Evolutionary conservation across 2,888 invertebrate species (phyloP).

Genomic region (Ectropis crepuscularia): DNA sequence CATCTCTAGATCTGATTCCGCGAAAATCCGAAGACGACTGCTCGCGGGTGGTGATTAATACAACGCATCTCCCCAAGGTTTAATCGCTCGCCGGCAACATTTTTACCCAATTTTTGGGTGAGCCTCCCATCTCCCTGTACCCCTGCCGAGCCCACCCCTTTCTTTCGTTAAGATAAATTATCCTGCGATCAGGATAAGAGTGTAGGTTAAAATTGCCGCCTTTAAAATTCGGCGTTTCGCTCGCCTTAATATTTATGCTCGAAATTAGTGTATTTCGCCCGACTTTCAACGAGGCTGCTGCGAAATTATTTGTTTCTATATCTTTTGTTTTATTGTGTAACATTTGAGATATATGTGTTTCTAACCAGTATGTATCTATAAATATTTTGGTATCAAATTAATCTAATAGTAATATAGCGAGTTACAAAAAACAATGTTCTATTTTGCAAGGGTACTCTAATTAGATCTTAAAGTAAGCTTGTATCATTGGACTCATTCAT

Average conservation of each 20-base stretch:
- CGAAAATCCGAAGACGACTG: conserved; percentile 78
- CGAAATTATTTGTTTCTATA: conserved; percentile 26
- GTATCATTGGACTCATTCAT: too few relatives aligned
- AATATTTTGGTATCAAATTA: background rate
- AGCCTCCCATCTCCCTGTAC: conserved; percentile 55
- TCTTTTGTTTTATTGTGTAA: conserved; percentile 19
- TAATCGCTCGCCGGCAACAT: conserved; percentile 84
- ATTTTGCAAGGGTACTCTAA: too few relatives aligned
- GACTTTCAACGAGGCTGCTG: conserved; percentile 49
- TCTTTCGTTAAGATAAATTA: conserved; percentile 85
- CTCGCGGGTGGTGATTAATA: conserved; percentile 83
- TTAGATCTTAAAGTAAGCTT: too few relatives aligned
- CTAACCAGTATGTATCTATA: background rate
- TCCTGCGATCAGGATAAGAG: conserved; percentile 84
- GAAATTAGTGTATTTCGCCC: conserved; percentile 62
- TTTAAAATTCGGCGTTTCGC: conserved; percentile 80
- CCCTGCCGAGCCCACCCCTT: conserved; percentile 75
- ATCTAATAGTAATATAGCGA: too few relatives aligned
- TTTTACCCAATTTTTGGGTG: conserved; percentile 84
- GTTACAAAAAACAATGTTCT: too few relatives aligned
- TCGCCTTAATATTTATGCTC: conserved; percentile 79
- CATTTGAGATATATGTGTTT: conserved; percentile 5
- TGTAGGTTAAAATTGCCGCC: conserved; percentile 84
- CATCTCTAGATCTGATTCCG: conserved; percentile 62
- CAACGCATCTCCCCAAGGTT: conserved; percentile 84